A percentile compares a stretch with the other conserved stretches of the same genome.
Conservation (phyloP, 2,113 vertebrate species). For the Dipodomys stephensi region DNA sequence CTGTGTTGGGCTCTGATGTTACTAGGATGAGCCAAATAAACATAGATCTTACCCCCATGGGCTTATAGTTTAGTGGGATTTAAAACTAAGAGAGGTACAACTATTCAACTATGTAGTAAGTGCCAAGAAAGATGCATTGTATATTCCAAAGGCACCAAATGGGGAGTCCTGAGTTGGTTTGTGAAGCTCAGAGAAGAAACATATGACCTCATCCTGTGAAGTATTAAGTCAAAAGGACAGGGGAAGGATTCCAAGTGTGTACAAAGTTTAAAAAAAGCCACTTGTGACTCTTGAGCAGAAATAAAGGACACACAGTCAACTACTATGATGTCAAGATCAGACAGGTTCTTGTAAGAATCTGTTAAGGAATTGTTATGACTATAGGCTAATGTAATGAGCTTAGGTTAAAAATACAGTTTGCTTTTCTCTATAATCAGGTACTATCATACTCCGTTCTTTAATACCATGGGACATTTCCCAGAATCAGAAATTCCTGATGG, state of each 20-base stretch:
- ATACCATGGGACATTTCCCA: background rate
- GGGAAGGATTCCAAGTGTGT: background rate
- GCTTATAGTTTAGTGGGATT: background rate
- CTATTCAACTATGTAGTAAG: background rate
- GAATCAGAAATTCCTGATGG: background rate
- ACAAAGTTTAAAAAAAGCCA: background rate
- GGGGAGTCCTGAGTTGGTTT: background rate
- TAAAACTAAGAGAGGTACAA: background rate
- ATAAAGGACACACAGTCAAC: background rate
- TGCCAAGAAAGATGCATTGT: background rate
- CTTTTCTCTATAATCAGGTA: background rate
- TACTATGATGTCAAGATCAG: background rate
- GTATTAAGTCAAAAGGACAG: background rate
- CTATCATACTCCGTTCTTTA: background rate
- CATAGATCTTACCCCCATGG: background rate
- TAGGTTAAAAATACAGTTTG: background rate
- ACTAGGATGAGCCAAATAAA: background rate
- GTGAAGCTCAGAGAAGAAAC: background rate
- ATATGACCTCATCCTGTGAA: background rate
- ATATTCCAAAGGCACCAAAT: background rate
- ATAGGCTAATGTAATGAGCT: background rate
- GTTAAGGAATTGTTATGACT: background rate
- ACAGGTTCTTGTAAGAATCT: slow-evolving; percentile 7
- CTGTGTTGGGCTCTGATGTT: background rate
- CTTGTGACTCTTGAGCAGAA: slow-evolving; percentile 12